Conservation (phyloP, 2,113 vertebrate genomes). For the Oryzias javanicus region DNA sequence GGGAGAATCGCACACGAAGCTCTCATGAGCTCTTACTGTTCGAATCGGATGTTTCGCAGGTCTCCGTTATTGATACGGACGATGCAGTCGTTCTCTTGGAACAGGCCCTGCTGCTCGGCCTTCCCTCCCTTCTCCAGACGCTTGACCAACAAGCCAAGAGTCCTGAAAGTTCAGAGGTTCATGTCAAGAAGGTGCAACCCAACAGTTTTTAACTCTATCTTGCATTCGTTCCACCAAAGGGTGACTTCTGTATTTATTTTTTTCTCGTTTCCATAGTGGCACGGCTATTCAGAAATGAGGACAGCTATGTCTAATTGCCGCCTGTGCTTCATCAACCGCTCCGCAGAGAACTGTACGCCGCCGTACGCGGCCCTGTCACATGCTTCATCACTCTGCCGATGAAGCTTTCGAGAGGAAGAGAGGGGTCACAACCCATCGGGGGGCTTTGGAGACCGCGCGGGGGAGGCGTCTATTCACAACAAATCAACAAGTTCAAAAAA, state of each 20-base stretch:
- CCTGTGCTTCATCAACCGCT: slow-evolving; percentile 5
- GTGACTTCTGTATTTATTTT: neutral
- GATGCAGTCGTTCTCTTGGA: slow-evolving; percentile 97
- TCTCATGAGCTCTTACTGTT: slow-evolving; percentile 87
- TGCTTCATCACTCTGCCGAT: slow-evolving; percentile 23
- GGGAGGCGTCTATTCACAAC: slow-evolving; percentile 33
- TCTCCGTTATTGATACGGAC: slow-evolving; percentile 93
- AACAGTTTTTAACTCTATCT: neutral
- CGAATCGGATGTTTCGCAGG: slow-evolving; percentile 92
- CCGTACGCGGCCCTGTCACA: slow-evolving; percentile 30
- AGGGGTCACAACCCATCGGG: slow-evolving; percentile 30
- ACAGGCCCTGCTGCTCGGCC: slow-evolving; percentile 92
- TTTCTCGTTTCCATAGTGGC: neutral
- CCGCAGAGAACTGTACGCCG: slow-evolving; percentile 11
- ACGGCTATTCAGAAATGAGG: slow-evolving; percentile 5
- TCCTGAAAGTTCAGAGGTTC: slow-evolving; percentile 79
- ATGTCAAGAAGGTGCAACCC: slow-evolving; percentile 24
- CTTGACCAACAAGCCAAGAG: slow-evolving; percentile 94
- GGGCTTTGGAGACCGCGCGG: slow-evolving; percentile 23
- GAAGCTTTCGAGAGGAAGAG: slow-evolving; percentile 23
- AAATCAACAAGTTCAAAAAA: slow-evolving; percentile 32
- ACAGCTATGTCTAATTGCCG: slow-evolving; percentile 17
- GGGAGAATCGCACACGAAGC: slow-evolving; percentile 12
- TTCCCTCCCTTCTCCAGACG: slow-evolving; percentile 93
- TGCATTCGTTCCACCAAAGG: neutral